Base-by-base conservation (phyloP, 2,888 invertebrate genomes). In the Glyphotaelius pellucidus region DNA sequence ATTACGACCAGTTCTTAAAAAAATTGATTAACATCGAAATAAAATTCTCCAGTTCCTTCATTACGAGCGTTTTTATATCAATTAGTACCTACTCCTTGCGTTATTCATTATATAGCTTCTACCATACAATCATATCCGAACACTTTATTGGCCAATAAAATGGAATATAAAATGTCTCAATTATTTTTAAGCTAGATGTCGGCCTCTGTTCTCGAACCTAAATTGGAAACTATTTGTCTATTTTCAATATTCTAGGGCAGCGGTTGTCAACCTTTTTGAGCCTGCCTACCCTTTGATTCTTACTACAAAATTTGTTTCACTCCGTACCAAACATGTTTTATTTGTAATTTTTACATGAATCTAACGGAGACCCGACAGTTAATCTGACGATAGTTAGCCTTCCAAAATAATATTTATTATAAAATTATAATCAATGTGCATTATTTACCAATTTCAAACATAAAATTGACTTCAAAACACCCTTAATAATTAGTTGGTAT, bases 21-120 rank as follows among this genome's bases (percentile, higher is more conserved):
- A 85, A 85, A 32, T 85, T 85, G 85, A 85, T 85, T 85, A 85
- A 85, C 85, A 85, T 85, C 85, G 85, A 85, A 85, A 85, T 81
- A 81, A 81, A 81, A 81, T 19, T 67, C 67, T 67, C 67, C 4
- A 67, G 25, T 67, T 67, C 67, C 67, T 67, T 67, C 25, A 67
- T n/a, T 25, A 67, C 9, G 67, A n/a, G 67, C 67, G 25, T 67
- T 67, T 67, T 67, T 67, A 67, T 67, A 67, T 67, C 67, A 67
- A 67, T 67, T 67, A 67, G 67, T 67, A 25, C 67, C 67, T n/a
- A 67, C n/a, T 67, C 9, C 67, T 67, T 67, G 67, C 5, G 52
- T 19, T 52, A 15, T 52, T 19, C 67, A n/a, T 25, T 67, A n/a
- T 9, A 67, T n/a, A n/a, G 25, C 67, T n/a, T 67, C 19, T 7